Conservation (phyloP, 2,888 invertebrate species). For the Xestia c-nigrum region DNA sequence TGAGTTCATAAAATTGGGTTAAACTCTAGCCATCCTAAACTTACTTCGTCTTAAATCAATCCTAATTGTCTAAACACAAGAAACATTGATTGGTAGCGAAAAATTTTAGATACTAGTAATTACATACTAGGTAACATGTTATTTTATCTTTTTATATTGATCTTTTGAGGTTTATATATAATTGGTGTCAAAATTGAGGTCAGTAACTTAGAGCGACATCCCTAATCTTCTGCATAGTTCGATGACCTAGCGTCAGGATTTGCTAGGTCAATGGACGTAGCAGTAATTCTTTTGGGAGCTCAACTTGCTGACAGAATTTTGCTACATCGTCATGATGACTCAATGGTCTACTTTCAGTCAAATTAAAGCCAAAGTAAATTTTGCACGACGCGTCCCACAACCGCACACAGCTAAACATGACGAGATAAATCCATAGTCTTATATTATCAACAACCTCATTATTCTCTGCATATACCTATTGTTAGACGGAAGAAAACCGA, state of each 20-base stretch:
- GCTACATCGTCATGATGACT: conserved; percentile 20
- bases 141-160: background rate
- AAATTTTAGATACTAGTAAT: background rate
- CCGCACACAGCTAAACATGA: background rate
- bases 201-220: background rate
- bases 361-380: background rate
- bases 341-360: background rate
- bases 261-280: conserved; percentile 37
- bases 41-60: background rate
- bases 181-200: background rate
- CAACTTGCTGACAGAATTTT: background rate
- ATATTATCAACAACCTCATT: background rate
- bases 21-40: background rate
- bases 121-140: background rate
- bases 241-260: conserved; percentile 32
- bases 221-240: conserved; percentile 29
- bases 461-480: background rate
- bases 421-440: too few species aligned
- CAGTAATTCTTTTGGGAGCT: conserved; percentile 26
- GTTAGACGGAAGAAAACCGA: too few species aligned
- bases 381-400: background rate
- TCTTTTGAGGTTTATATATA: background rate
- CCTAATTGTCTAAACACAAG: background rate
- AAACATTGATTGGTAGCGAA: background rate
- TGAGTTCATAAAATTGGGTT: background rate